Conservation (phyloP, 2,113 vertebrate genomes). For the Damaliscus lunatus region DNA sequence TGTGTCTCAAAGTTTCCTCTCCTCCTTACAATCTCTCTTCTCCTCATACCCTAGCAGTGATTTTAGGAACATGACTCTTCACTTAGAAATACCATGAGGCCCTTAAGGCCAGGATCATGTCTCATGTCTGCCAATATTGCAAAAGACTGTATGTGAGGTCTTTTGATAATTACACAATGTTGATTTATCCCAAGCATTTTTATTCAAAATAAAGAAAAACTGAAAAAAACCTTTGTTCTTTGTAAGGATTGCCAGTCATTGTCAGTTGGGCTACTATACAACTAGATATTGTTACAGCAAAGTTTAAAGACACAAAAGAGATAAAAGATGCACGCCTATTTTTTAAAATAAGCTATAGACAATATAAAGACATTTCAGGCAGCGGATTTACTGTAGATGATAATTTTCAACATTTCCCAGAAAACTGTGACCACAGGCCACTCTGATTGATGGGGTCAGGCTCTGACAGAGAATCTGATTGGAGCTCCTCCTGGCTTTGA, state of each 20-base stretch:
- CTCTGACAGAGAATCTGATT: conserved; percentile 4
- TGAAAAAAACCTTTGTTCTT: background rate
- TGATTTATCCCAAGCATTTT: background rate
- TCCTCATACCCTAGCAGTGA: background rate
- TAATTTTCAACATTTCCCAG: conserved; percentile 61
- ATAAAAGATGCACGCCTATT: background rate
- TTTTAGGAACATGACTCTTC: background rate
- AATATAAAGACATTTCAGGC: conserved; percentile 28
- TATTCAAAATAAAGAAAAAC: background rate
- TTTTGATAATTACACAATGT: background rate
- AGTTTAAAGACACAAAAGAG: background rate
- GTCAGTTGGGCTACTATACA: background rate
- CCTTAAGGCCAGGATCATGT: background rate
- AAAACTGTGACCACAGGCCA: conserved; percentile 46
- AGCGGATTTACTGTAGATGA: conserved; percentile 61
- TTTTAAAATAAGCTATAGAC: background rate
- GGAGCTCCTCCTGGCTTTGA: conserved; percentile 52
- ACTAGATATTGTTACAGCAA: background rate
- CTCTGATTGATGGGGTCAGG: conserved; percentile 60
- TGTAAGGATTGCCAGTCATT: background rate
- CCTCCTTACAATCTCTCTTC: background rate
- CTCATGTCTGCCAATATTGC: accelerated
- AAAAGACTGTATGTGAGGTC: background rate
- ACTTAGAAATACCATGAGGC: background rate
- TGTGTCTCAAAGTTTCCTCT: background rate